Conservation (phyloP, 2,113 vertebrate genomes). For the Telmatochromis brichardi region DNA sequence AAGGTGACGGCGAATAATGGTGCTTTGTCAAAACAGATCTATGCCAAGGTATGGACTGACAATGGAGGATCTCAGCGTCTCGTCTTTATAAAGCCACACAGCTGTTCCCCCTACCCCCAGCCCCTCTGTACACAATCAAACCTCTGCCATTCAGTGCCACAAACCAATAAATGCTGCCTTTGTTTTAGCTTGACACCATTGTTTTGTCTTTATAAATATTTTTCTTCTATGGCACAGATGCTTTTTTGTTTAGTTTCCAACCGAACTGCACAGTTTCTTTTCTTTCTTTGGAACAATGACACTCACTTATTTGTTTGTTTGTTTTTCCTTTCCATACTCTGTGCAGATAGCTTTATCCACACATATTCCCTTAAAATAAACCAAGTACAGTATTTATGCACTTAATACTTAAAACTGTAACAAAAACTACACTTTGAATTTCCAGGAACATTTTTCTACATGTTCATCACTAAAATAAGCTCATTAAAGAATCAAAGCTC, state of each 20-base stretch:
- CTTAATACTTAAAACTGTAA: background rate
- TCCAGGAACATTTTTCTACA: background rate
- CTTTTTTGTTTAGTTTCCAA: constrained; percentile 34
- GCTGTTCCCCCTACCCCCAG: constrained; percentile 34
- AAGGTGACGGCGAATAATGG: constrained; percentile 64
- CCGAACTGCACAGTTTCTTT: background rate
- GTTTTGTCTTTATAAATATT: constrained; percentile 55
- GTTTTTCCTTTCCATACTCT: background rate
- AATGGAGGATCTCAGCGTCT: constrained; percentile 54
- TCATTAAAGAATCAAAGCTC: background rate
- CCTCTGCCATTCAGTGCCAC: constrained; percentile 53
- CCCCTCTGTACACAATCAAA: constrained; percentile 53
- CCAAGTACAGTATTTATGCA: background rate
- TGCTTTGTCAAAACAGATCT: constrained; percentile 57
- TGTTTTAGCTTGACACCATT: constrained; percentile 66
- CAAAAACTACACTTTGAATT: background rate
- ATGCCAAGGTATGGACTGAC: constrained; percentile 64
- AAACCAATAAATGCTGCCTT: constrained; percentile 61
- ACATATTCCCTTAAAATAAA: background rate
- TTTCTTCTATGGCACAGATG: constrained; percentile 42
- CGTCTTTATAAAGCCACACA: constrained; percentile 63
- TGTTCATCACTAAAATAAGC: background rate
- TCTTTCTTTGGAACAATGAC: constrained; percentile 20
- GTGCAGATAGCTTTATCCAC: background rate
- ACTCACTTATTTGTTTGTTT: background rate